phyloP scores from a whole-genome alignment of 23 tunicate species.

The Ascidia mentula region DNA sequence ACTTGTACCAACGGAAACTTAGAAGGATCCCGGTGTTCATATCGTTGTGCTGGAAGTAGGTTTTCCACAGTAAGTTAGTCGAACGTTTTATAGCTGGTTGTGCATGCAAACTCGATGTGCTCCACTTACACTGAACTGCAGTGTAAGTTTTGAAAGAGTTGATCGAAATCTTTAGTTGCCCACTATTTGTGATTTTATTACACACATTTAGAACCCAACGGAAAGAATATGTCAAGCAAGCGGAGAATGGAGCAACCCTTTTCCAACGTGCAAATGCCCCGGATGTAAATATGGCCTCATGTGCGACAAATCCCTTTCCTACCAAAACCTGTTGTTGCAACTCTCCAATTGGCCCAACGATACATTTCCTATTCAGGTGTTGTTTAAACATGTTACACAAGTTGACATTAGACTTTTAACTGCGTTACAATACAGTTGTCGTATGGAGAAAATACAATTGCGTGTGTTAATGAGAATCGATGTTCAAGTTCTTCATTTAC shows the following conservation, averaged over 20 bases:
- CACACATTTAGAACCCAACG: neutral
- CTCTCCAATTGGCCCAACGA: no score
- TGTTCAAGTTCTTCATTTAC: neutral
- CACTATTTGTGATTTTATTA: no score
- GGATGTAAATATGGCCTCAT: neutral
- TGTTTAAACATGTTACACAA: no score
- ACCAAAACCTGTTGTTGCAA: no score
- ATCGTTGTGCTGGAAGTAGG: neutral
- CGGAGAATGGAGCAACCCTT: conserved; percentile 20
- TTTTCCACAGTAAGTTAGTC: no score
- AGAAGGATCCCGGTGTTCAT: neutral
- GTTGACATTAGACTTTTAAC: no score
- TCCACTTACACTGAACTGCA: no score
- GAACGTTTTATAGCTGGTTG: no score
- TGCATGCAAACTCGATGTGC: neutral
- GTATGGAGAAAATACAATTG: conserved; percentile 13
- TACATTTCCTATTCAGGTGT: no score
- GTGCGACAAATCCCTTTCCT: neutral
- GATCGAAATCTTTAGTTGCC: no score
- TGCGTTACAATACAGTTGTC: no score
- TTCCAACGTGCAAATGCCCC: conserved; percentile 9
- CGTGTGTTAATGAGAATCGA: conserved; percentile 16
- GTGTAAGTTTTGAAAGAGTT: no score
- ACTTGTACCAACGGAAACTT: neutral
- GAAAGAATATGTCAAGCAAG: conserved; percentile 1